These are phyloP conservation scores for Galago senegalensis DNA, from an alignment of 2,797 vertebrate species.

Conservation along the genomic window DNA sequence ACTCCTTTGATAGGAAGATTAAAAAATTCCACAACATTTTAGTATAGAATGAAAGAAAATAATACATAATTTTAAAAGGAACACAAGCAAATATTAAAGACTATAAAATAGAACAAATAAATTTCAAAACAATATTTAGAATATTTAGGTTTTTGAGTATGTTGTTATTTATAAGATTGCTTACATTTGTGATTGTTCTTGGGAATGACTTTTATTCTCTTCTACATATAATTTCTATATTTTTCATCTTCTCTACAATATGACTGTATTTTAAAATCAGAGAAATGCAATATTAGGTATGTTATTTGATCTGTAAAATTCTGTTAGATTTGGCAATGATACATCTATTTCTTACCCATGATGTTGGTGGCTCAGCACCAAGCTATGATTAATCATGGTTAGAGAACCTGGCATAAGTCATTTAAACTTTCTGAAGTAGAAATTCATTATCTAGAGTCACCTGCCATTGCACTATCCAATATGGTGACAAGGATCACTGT, in stretches of 20 bases:
- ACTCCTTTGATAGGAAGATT: neutral
- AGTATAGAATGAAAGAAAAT: conserved; percentile 46
- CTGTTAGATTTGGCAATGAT: neutral
- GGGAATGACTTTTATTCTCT: conserved; percentile 29
- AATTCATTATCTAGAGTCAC: neutral
- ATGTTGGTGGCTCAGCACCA: neutral
- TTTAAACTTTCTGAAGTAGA: neutral
- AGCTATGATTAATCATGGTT: neutral
- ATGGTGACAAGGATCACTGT: neutral
- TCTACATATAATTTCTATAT: neutral
- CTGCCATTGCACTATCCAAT: neutral
- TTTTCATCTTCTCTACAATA: neutral
- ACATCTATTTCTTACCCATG: neutral
- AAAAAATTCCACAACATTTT: conserved; percentile 22
- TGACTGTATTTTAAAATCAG: conserved; percentile 21
- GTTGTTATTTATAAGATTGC: neutral
- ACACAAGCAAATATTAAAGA: conserved; percentile 38
- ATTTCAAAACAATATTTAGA: neutral
- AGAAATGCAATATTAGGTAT: neutral
- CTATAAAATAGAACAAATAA: neutral
- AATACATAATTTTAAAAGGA: neutral
- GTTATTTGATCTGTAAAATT: neutral
- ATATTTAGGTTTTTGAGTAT: conserved; percentile 23
- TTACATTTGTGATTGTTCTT: neutral
- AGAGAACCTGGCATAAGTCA: neutral